Evolutionary conservation across 2,888 invertebrate species (phyloP), one percentile per base, ranked within the genome.

Genomic region (Junonia oenone): DNA sequence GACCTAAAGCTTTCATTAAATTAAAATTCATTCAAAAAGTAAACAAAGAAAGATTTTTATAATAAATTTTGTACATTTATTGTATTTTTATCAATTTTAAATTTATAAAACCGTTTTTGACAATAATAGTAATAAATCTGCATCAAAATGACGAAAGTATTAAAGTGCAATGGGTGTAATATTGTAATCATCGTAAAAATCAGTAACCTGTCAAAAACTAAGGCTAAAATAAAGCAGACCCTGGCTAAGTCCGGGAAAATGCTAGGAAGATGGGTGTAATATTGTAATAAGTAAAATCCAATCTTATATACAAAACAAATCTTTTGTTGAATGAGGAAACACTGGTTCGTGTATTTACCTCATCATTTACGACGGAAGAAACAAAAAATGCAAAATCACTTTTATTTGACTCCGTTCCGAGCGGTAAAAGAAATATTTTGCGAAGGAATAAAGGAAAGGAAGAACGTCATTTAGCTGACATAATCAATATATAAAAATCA

Each of bases 291-390:
- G 54, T 38, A 55, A 60, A 48, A 2, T 56, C 31, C 31, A 55
- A 4, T 45, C 54, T 14, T 56, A 48, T 27, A 6, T 56, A 31
- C 53, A 57, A 52, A 57, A 57, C 35, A 60, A 60, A 46, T 6
- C 55, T 31, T 45, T 38, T 2, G 37, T 54, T 17, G 51, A 55
- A 56, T 29, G 56, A 56, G 26, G 56, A 56, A 29, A 45, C 43
- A 9, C 40, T 56, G 13, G 48, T 54, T 27, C 50, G 53, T 33
- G 47, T 59, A 5, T 59, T 56, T 50, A 13, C 35, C 5, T 35
- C 35, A 35, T 35, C 35, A 8, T 37, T 37, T 15, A 15, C 38
- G 1, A 17, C 17, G 17, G 38, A 38, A 17, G 38, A 38, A 17
- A 38, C 17, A 15, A 38, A 38, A 17, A 38, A 38, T 8, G 15